Conservation (phyloP, 2,797 vertebrate genomes). For the Fistularia tabacaria region DNA sequence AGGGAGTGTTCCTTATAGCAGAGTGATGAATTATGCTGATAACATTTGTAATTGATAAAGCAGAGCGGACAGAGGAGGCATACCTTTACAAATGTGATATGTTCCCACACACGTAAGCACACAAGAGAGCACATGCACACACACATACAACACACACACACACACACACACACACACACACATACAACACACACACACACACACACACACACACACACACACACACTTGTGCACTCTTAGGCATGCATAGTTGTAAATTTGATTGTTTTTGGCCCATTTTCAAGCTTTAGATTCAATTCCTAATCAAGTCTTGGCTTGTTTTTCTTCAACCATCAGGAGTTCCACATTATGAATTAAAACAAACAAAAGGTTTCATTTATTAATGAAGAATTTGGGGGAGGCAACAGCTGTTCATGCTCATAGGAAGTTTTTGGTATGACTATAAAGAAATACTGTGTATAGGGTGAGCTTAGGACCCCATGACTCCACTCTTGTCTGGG, state of each 20-base stretch:
- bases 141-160: too few species aligned
- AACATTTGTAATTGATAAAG: slow-evolving; percentile 43
- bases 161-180: too few species aligned
- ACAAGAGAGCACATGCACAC: slow-evolving; percentile 9
- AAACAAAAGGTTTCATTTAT: slow-evolving; percentile 54
- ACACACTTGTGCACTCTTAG: too few species aligned
- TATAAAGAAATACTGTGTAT: slow-evolving; percentile 28
- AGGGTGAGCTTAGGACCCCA: slow-evolving; percentile 1
- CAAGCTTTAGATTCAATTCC: slow-evolving; percentile 32
- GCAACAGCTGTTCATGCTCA: slow-evolving; percentile 52
- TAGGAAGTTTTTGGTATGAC: slow-evolving; percentile 46
- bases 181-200: too few species aligned
- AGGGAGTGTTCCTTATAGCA: slow-evolving; percentile 28
- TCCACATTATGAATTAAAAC: slow-evolving; percentile 21
- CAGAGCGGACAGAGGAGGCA: slow-evolving; percentile 3
- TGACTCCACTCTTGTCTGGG: slow-evolving; percentile 31
- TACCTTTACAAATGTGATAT: not conserved
- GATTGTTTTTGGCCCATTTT: slow-evolving; percentile 47
- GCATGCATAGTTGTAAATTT: slow-evolving; percentile 7
- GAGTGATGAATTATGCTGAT: slow-evolving; percentile 15
- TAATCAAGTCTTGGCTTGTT: slow-evolving; percentile 31
- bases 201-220: too few species aligned
- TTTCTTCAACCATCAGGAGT: slow-evolving; percentile 27
- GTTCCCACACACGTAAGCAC: not conserved
- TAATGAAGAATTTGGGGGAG: slow-evolving; percentile 37